Evolutionary conservation across 2,888 invertebrate species (phyloP).

Genomic region (Uloborus plumipes): DNA sequence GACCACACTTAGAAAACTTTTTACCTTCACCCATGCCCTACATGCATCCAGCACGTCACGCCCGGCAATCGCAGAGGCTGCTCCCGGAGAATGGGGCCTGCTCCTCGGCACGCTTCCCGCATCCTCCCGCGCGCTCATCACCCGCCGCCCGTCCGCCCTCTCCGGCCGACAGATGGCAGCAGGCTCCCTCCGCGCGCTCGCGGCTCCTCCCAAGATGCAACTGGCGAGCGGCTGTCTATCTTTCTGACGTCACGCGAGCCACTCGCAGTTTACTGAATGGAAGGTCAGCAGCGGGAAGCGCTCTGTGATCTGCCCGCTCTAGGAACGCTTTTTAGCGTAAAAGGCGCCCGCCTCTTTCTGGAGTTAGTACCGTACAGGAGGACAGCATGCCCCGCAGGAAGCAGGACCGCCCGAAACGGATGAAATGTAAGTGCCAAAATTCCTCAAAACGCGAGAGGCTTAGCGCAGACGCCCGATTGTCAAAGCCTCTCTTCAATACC

Average conservation of each 20-base stretch:
- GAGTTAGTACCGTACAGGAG: conserved; percentile 35
- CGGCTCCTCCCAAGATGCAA: conserved; percentile 63
- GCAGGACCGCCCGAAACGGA: conserved; percentile 63
- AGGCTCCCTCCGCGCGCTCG: background rate
- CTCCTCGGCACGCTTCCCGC: background rate
- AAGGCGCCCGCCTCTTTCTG: conserved; percentile 58
- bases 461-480: conserved; percentile 43
- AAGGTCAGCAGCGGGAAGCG: conserved; percentile 66
- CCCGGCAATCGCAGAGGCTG: too few relatives aligned
- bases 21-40: too few relatives aligned
- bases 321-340: conserved; percentile 61
- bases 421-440: conserved; percentile 64
- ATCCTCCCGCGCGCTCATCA: background rate
- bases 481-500: conserved; percentile 56
- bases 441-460: conserved; percentile 27
- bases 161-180: conserved; percentile 23
- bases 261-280: conserved; percentile 66
- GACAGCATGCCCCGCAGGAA: conserved; percentile 63
- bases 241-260: conserved; percentile 65
- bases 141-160: background rate
- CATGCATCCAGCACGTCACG: too few relatives aligned
- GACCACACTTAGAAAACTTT: too few relatives aligned
- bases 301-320: conserved; percentile 63
- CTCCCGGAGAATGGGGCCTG: too few relatives aligned
- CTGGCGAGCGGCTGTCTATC: conserved; percentile 64